Evolutionary conservation across 2,113 vertebrate genomes (phyloP).

Genomic region (Lycocorax pyrrhopterus): DNA sequence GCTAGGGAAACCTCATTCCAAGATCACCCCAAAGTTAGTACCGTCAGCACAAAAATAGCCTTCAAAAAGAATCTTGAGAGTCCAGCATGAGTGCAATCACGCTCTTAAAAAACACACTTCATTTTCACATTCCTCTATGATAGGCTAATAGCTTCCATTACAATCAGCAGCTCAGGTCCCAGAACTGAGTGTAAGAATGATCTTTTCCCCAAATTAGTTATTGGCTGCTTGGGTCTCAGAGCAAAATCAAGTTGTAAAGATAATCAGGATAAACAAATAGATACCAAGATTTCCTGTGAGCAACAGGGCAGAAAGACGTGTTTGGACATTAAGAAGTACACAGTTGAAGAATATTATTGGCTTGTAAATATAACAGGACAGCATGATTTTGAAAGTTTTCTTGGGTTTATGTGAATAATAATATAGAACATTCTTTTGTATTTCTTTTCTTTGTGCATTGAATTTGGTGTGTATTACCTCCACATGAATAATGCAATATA

Average conservation of each 20-base stretch:
- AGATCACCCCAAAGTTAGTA: neutral
- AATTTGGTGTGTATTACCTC: slow-evolving; percentile 8
- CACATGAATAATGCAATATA: slow-evolving; percentile 63
- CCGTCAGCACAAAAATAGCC: neutral
- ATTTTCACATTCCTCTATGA: neutral
- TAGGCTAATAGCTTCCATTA: neutral
- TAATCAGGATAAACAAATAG: neutral
- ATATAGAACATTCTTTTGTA: neutral
- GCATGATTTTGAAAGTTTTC: neutral
- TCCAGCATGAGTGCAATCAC: neutral
- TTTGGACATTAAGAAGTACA: neutral
- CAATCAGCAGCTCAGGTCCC: neutral
- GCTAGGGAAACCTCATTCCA: neutral
- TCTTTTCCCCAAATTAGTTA: neutral
- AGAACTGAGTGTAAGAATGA: neutral
- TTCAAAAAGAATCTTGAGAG: neutral
- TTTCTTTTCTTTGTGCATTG: slow-evolving; percentile 28
- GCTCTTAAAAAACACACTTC: neutral
- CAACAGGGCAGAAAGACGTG: neutral
- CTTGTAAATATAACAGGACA: slow-evolving; percentile 4
- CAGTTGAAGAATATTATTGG: neutral
- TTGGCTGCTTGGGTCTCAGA: neutral
- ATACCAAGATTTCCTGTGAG: neutral
- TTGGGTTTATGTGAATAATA: slow-evolving; percentile 17
- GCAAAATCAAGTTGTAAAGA: neutral